These are phyloP conservation scores for Chlamydotis undulata DNA, from an alignment of 2,113 vertebrate genomes.

Conservation along the genomic window DNA sequence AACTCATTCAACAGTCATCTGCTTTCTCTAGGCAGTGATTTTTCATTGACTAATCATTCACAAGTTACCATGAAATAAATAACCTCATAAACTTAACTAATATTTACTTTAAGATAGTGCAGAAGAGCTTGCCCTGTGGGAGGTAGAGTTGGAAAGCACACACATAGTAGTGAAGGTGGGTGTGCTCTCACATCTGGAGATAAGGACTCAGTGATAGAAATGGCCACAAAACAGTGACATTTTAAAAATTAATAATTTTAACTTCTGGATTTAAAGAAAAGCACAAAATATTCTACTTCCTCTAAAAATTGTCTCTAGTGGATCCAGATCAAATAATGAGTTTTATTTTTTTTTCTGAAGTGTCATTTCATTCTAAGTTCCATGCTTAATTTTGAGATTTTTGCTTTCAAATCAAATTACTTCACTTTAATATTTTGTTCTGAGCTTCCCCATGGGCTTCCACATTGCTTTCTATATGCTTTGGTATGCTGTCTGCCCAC, in stretches of 20 bases:
- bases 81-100: slow-evolving; percentile 37
- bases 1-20: not conserved
- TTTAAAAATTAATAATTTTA: not conserved
- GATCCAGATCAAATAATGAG: not conserved
- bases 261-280: not conserved
- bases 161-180: not conserved
- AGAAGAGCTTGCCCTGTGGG: not conserved
- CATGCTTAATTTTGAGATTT: not conserved
- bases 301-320: not conserved
- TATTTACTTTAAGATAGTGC: slow-evolving; percentile 52
- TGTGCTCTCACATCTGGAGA: slow-evolving; percentile 16
- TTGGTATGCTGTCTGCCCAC: not conserved
- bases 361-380: not conserved
- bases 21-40: slow-evolving; percentile 3
- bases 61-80: slow-evolving; percentile 29
- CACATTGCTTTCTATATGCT: not conserved
- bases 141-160: not conserved
- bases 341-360: not conserved
- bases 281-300: not conserved
- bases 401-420: not conserved
- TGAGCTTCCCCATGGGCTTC: not conserved
- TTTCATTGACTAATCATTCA: slow-evolving; percentile 58
- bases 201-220: not conserved
- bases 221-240: not conserved
- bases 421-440: not conserved